A percentile compares a stretch with the other conserved stretches of the same genome.
Conservation (phyloP, 1,140 invertebrate genomes). For the Whitmania pigra region DNA sequence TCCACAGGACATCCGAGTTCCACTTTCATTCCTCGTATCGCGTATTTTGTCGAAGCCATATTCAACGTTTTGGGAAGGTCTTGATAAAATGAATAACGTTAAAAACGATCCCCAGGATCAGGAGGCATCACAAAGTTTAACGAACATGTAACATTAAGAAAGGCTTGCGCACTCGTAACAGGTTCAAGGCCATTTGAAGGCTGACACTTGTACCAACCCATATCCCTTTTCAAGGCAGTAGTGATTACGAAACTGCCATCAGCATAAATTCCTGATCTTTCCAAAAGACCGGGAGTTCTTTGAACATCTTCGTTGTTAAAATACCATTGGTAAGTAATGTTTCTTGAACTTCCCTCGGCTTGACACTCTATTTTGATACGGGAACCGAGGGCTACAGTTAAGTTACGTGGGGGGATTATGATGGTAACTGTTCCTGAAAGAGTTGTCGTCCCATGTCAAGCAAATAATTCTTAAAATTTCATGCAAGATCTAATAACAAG, state of each 20-base stretch:
- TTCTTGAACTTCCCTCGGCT: slow-evolving; percentile 82
- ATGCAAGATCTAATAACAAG: too few species aligned
- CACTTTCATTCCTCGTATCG: slow-evolving; percentile 78
- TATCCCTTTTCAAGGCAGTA: slow-evolving; percentile 49
- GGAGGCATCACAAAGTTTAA: neutral
- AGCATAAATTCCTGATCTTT: too few species aligned
- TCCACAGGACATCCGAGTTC: slow-evolving; percentile 92
- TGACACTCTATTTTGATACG: slow-evolving; percentile 85
- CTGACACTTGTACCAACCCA: slow-evolving; percentile 84
- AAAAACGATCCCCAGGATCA: too few species aligned
- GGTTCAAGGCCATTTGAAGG: slow-evolving; percentile 91
- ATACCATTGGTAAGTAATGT: slow-evolving; percentile 84
- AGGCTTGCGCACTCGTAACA: slow-evolving; percentile 81
- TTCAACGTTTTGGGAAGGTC: too few species aligned
- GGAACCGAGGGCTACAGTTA: slow-evolving; percentile 84
- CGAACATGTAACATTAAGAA: slow-evolving; percentile 87
- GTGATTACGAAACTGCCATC: slow-evolving; percentile 33
- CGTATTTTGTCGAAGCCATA: slow-evolving; percentile 83
- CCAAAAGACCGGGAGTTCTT: too few species aligned
- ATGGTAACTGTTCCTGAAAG: slow-evolving; percentile 65
- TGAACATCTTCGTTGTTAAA: slow-evolving; percentile 21
- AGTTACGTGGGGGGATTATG: slow-evolving; percentile 75
- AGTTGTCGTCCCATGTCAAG: too few species aligned
- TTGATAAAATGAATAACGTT: too few species aligned
- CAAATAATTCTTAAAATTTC: too few species aligned